These are phyloP conservation scores for Etheostoma spectabile DNA, from an alignment of 2,113 vertebrate genomes.

Conservation along the genomic window DNA sequence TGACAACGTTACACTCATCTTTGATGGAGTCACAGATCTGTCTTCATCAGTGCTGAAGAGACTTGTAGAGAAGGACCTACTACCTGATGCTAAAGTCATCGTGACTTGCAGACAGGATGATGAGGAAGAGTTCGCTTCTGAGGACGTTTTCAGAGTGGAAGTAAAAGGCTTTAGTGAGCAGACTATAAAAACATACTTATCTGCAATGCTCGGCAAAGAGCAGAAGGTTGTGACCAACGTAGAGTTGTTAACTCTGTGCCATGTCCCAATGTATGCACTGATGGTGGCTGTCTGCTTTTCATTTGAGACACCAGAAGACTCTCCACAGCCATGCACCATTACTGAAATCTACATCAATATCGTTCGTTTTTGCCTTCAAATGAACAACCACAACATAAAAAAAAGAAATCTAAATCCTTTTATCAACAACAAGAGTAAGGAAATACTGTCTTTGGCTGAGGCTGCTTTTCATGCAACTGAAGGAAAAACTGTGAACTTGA, in stretches of 20 bases:
- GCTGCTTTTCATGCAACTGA: too few species aligned
- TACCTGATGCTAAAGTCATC: conserved; percentile 48
- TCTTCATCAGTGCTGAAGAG: background rate
- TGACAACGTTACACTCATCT: conserved; percentile 42
- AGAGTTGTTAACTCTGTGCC: conserved; percentile 51
- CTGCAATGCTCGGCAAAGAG: background rate
- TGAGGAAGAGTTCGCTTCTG: conserved; percentile 4
- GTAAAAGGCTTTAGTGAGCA: too few species aligned
- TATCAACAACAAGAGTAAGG: fast-evolving
- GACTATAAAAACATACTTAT: conserved; percentile 33
- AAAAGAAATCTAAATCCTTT: background rate
- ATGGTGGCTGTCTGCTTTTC: conserved; percentile 44
- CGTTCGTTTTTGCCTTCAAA: conserved; percentile 13
- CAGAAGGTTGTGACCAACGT: conserved; percentile 9
- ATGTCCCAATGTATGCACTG: conserved; percentile 54
- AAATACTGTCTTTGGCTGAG: conserved; percentile 40
- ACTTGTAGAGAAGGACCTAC: conserved; percentile 16
- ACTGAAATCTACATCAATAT: conserved; percentile 51
- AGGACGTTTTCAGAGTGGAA: conserved; percentile 3
- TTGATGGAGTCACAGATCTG: conserved; percentile 39
- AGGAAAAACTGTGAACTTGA: too few species aligned
- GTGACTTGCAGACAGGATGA: conserved; percentile 46
- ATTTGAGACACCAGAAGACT: background rate
- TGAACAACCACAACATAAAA: background rate
- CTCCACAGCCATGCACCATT: background rate